Evolutionary conservation across 2,888 invertebrate species (phyloP).

Genomic region (Petrolisthes manimaculis): DNA sequence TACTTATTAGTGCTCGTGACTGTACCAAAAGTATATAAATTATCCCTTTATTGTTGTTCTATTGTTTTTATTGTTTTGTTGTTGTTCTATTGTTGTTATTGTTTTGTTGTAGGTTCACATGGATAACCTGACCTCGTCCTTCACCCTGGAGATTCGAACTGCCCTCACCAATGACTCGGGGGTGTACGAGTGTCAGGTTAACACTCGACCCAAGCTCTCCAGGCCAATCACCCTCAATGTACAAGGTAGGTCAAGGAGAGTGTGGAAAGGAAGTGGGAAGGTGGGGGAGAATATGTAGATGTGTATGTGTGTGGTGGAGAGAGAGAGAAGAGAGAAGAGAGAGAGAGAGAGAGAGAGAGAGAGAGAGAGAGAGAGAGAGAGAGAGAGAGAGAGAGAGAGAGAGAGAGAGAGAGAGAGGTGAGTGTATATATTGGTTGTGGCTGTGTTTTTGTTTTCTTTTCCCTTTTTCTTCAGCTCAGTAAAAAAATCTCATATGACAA

Average conservation of each 20-base stretch:
- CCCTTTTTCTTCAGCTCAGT: too few relatives aligned
- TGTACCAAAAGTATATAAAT: too few relatives aligned
- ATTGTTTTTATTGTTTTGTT: too few relatives aligned
- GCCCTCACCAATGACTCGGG: slow-evolving; percentile 56
- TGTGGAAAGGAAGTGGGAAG: too few relatives aligned
- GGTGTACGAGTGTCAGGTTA: slow-evolving; percentile 63
- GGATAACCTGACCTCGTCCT: slow-evolving; percentile 51
- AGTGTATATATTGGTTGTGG: background rate
- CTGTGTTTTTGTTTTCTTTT: background rate
- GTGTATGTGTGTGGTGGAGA: background rate
- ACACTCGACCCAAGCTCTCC: slow-evolving; percentile 63
- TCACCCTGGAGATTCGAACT: slow-evolving; percentile 36
- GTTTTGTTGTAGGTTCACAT: slow-evolving; percentile 57
- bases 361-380: slow-evolving; percentile 2
- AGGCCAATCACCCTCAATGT: slow-evolving; percentile 58
- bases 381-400: background rate
- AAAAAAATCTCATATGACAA: too few relatives aligned
- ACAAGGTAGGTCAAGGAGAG: slow-evolving; percentile 40
- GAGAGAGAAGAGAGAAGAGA: background rate
- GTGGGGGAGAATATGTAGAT: background rate
- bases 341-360: slow-evolving; percentile 7
- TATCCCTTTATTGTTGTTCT: too few relatives aligned
- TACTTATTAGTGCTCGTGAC: too few relatives aligned
- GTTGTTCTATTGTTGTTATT: too few relatives aligned
- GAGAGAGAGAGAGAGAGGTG: background rate